Evolutionary conservation across 2,888 invertebrate species (phyloP), one percentile per base, ranked within the genome.

Genomic region (Heliconius hortense): DNA sequence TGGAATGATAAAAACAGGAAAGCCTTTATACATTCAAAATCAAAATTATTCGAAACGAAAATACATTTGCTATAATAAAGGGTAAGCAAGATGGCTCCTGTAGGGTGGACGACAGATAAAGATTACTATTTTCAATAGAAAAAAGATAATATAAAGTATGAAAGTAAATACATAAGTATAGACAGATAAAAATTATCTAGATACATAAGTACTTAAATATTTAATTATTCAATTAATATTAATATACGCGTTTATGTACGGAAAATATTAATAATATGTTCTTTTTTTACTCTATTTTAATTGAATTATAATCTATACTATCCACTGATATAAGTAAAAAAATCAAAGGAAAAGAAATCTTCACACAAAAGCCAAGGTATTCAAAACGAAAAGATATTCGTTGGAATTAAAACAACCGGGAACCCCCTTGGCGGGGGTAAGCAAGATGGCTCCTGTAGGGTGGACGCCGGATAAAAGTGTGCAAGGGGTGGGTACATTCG

Each of bases 381-480:
- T 90, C 92, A 89, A 43, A 66, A 66, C 90, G 91, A 94, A 93
- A 93, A 93, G 94, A 93, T 94, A 93, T 93, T 94, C 89, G 90
- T 90, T 88, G 88, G 93, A 93, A 93, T 94, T 93, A 94, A 94
- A 94, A 93, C 93, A 94, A 93, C 92, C 92, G 90, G 88, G 87
- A 90, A 90, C 85, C 87, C 90, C 83, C 85, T 86, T 86, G 90
- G 88, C 88, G 70, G 70, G 64, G 83, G 88, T 89, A 89, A 88
- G 91, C 93, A 94, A 94, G 93, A 94, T 94, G 93, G 93, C 94
- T 93, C 92, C 93, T 93, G 90, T 87, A 89, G 93, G 93, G 94
- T 91, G 93, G 94, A 90, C 93, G 84, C 87, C 85, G 92, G 93
- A 94, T 94, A 94, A 94, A 94, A 94, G 92, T 93, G 86, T 90